A percentile compares a stretch with the other conserved stretches of the same genome.
These are phyloP conservation scores for Corydoras maculifer DNA, from an alignment of 2,113 vertebrate genomes.

Conservation along the genomic window DNA sequence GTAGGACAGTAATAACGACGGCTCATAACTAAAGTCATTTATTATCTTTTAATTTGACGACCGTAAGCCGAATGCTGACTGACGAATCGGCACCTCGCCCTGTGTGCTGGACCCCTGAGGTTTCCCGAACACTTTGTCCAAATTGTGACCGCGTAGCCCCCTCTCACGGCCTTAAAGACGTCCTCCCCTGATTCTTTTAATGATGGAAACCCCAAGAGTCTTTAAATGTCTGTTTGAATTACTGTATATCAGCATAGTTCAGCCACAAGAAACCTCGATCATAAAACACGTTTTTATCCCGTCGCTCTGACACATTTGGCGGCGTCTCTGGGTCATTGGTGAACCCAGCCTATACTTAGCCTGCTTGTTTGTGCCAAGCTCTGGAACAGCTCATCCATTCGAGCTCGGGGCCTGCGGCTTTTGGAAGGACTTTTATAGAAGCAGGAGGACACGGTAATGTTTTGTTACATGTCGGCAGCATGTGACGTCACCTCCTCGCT, in stretches of 20 bases:
- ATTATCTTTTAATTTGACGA: no score
- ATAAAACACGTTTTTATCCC: slow-evolving; percentile 57
- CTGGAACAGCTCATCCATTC: slow-evolving; percentile 46
- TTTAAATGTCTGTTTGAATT: slow-evolving; percentile 62
- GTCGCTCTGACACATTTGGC: slow-evolving; percentile 60
- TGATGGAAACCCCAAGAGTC: slow-evolving; percentile 49
- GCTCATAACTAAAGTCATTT: no score
- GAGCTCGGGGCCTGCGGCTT: slow-evolving; percentile 40
- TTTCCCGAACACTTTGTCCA: no score
- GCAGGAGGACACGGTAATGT: slow-evolving; percentile 57
- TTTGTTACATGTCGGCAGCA: slow-evolving; percentile 49
- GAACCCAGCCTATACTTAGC: slow-evolving; percentile 58
- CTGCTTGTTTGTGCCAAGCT: slow-evolving; percentile 54
- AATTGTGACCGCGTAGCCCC: slow-evolving; percentile 42
- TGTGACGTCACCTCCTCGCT: slow-evolving; percentile 47
- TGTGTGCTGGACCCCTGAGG: no score
- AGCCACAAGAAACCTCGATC: slow-evolving; percentile 56
- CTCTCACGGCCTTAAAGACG: slow-evolving; percentile 49
- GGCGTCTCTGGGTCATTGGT: slow-evolving; percentile 60
- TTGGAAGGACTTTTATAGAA: slow-evolving; percentile 56
- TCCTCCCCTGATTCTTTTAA: slow-evolving; percentile 46
- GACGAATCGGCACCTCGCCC: no score
- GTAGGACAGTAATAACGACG: no score
- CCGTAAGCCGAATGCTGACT: no score
- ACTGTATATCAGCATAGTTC: slow-evolving; percentile 60